Evolutionary conservation across 2,113 vertebrate species (phyloP).

Genomic region (Manacus vitellinus): DNA sequence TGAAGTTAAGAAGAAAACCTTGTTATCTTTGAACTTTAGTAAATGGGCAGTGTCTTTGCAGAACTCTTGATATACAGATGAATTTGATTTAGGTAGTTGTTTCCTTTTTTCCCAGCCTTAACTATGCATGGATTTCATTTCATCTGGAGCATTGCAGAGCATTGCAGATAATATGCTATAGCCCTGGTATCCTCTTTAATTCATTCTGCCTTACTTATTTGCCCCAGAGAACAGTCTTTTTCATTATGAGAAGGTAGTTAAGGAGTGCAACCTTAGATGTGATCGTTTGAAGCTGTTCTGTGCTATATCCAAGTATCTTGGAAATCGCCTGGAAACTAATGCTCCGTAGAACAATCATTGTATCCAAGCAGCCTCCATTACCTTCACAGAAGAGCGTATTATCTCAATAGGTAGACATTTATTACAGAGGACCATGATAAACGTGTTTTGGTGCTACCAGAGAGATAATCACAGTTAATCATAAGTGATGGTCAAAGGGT

Average conservation of each 20-base stretch:
- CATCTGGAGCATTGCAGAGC: not conserved
- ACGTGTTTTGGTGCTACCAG: not conserved
- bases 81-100: not conserved
- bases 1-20: not conserved
- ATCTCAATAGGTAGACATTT: not conserved
- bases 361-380: not conserved
- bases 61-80: not conserved
- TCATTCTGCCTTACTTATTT: not conserved
- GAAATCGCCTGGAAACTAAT: not conserved
- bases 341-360: not conserved
- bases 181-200: not conserved
- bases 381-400: not conserved
- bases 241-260: not conserved
- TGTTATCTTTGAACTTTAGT: not conserved
- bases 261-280: not conserved
- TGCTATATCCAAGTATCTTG: not conserved
- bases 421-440: not conserved
- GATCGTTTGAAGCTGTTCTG: not conserved
- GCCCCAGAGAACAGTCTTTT: not conserved
- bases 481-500: not conserved
- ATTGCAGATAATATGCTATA: not conserved
- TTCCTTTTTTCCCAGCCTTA: not conserved
- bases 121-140: not conserved
- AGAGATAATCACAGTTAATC: not conserved
- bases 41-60: not conserved